phyloP scores from a whole-genome alignment of 2,888 invertebrate genomes.

The Dascillus cervinus region DNA sequence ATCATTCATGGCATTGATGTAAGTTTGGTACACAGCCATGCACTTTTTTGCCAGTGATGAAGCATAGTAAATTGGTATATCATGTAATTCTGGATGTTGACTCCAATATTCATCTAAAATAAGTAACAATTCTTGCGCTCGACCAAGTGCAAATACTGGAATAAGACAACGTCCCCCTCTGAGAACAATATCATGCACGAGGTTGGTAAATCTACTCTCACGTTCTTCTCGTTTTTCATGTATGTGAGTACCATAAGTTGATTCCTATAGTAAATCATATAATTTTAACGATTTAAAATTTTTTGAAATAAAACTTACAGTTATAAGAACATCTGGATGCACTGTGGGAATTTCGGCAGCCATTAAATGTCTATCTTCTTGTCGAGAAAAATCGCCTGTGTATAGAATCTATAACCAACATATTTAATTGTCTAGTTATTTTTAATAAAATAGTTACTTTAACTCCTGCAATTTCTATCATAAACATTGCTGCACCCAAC shows the following conservation, averaged over 20 bases:
- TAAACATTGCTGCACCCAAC: constrained; percentile 99
- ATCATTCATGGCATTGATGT: constrained; percentile 99
- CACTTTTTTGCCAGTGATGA: constrained; percentile 99
- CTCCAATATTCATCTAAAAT: constrained; percentile 98
- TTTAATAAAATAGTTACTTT: constrained; percentile 47
- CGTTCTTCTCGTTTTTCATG: constrained; percentile 97
- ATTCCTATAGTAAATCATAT: constrained; percentile 57
- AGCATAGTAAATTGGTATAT: constrained; percentile 98
- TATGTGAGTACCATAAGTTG: constrained; percentile 98
- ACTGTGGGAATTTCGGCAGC: constrained; percentile 97
- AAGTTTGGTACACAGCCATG: constrained; percentile 99
- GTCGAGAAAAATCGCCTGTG: constrained; percentile 97
- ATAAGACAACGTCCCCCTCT: constrained; percentile 98
- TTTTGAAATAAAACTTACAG: constrained; percentile 47
- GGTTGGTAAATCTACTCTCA: constrained; percentile 84
- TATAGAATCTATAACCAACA: constrained; percentile 62
- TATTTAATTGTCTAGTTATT: background rate
- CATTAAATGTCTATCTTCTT: constrained; percentile 98
- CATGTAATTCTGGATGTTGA: constrained; percentile 92
- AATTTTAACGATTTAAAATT: constrained; percentile 5
- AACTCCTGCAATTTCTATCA: constrained; percentile 99
- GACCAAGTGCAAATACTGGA: constrained; percentile 95
- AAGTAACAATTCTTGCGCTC: constrained; percentile 91
- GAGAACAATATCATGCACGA: constrained; percentile 92
- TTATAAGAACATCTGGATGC: constrained; percentile 94